These are phyloP conservation scores for Ganaspis brasiliensis DNA, from an alignment of 2,888 invertebrate species.

Conservation along the genomic window DNA sequence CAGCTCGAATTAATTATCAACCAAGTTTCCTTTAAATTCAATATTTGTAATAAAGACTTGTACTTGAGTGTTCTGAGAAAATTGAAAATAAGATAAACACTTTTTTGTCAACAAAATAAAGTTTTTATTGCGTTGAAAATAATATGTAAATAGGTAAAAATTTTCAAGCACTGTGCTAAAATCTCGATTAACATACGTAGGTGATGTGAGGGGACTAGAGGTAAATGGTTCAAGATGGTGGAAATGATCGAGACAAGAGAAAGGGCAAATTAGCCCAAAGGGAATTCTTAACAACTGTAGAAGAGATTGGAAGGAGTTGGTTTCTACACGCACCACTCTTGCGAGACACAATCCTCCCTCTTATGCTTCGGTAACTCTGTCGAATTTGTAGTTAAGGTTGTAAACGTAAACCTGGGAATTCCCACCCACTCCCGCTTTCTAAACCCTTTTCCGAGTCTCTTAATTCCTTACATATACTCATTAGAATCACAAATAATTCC, in stretches of 20 bases:
- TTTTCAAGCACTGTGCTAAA: neutral
- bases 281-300: slow-evolving; percentile 79
- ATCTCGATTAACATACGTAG: slow-evolving; percentile 32
- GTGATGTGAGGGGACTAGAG: slow-evolving; percentile 15
- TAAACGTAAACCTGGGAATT: slow-evolving; percentile 80
- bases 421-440: slow-evolving; percentile 54
- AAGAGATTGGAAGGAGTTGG: slow-evolving; percentile 71
- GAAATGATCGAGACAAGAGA: slow-evolving; percentile 56
- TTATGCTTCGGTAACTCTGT: slow-evolving; percentile 79
- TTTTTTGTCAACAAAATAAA: too few species aligned
- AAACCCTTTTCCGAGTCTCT: slow-evolving; percentile 55
- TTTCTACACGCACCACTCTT: slow-evolving; percentile 76
- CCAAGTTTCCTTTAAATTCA: slow-evolving; percentile 16
- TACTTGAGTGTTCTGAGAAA: neutral
- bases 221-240: slow-evolving; percentile 57
- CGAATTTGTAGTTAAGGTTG: slow-evolving; percentile 80
- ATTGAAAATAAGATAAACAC: neutral
- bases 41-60: slow-evolving; percentile 17
- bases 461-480: slow-evolving; percentile 30
- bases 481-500: slow-evolving; percentile 2
- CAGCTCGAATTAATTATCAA: neutral
- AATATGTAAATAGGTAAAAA: too few species aligned
- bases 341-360: slow-evolving; percentile 77
- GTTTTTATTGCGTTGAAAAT: too few species aligned
- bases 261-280: slow-evolving; percentile 76